These are phyloP conservation scores for Cynocephalus volans DNA, from an alignment of 2,113 vertebrate genomes.

Conservation along the genomic window DNA sequence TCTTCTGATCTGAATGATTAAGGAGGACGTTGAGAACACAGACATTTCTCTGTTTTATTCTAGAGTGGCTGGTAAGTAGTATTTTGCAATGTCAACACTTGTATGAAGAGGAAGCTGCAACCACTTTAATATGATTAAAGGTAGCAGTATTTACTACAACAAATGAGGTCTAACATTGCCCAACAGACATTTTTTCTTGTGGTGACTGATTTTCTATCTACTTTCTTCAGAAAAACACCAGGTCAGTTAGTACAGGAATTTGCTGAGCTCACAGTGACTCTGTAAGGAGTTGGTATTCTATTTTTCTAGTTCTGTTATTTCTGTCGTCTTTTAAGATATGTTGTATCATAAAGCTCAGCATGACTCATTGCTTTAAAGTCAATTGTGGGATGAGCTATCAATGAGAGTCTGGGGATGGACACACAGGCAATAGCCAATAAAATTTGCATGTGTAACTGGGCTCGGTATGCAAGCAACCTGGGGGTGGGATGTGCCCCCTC, in stretches of 20 bases:
- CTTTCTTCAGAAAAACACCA: constrained; percentile 11
- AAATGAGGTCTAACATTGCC: constrained; percentile 26
- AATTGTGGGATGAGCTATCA: neutral
- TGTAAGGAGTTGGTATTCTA: neutral
- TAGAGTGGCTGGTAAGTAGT: neutral
- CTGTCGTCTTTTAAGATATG: neutral
- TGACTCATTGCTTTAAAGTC: constrained; percentile 28
- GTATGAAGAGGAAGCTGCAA: constrained; percentile 8
- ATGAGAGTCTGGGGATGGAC: neutral
- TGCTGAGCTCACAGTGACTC: neutral
- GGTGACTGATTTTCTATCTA: neutral
- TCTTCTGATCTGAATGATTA: constrained; percentile 66
- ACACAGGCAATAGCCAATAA: neutral
- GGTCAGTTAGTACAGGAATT: neutral
- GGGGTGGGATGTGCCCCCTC: neutral
- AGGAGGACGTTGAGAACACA: constrained; percentile 60
- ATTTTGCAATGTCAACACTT: constrained; percentile 57
- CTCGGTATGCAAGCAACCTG: neutral
- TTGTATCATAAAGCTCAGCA: neutral
- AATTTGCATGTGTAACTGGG: neutral
- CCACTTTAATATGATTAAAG: constrained; percentile 37
- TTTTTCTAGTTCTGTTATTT: constrained; percentile 35
- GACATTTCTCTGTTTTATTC: neutral
- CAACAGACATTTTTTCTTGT: neutral
- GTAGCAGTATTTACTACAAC: neutral